These are phyloP conservation scores for Epizoanthus ramosus DNA, from an alignment of 92 coral and sea anemone genomes.

Conservation along the genomic window DNA sequence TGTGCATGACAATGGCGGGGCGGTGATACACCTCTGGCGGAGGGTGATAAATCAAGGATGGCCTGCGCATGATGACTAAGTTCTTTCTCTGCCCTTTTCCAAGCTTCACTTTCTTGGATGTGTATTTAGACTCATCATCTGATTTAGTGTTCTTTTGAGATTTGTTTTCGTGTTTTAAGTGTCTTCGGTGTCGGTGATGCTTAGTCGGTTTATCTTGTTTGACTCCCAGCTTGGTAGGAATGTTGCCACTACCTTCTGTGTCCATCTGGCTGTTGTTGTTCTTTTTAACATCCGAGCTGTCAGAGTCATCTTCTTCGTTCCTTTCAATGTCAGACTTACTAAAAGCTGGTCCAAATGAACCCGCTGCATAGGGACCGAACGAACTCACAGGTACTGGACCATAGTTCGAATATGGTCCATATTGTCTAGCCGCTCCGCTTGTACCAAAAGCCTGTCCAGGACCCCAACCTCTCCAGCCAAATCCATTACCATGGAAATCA, in stretches of 20 bases:
- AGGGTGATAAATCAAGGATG: constrained; percentile 85
- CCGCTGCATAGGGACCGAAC: background rate
- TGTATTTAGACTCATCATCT: background rate
- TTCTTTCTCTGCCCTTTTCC: constrained; percentile 76
- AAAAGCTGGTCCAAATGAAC: constrained; percentile 27
- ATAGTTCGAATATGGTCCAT: background rate
- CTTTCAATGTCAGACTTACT: constrained; percentile 66
- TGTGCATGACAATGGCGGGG: constrained; percentile 89
- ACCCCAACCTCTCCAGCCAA: constrained; percentile 7
- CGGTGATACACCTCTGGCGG: constrained; percentile 91
- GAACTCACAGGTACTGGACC: background rate
- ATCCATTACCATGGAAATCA: background rate
- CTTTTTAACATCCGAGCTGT: background rate
- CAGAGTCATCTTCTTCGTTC: background rate
- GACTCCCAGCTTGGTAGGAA: background rate
- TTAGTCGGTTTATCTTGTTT: background rate
- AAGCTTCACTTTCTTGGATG: constrained; percentile 26
- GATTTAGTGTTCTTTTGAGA: constrained; percentile 7
- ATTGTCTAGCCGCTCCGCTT: background rate
- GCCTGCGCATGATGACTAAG: constrained; percentile 77
- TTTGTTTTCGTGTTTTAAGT: constrained; percentile 3
- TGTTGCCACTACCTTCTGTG: background rate
- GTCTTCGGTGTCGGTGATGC: constrained; percentile 24
- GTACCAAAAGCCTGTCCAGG: constrained; percentile 28
- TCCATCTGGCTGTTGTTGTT: background rate